phyloP scores from a whole-genome alignment of 2,113 vertebrate species.

The Heterotilapia buettikoferi region DNA sequence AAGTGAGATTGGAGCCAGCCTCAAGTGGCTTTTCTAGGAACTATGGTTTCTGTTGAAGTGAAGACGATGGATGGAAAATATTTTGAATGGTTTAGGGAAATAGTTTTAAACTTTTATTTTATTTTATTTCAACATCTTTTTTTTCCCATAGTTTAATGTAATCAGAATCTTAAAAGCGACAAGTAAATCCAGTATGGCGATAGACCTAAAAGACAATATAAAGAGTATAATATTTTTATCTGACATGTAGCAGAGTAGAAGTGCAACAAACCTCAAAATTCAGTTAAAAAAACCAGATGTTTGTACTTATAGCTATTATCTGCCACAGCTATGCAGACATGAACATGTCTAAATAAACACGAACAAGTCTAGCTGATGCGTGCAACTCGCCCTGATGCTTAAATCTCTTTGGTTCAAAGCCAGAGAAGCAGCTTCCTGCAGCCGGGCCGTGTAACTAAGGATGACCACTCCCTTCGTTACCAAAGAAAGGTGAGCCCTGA shows the following conservation, averaged over 20 bases:
- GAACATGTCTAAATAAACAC: background rate
- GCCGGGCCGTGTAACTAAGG: background rate
- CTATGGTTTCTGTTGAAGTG: background rate
- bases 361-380: background rate
- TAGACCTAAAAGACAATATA: background rate
- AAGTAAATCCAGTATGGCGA: background rate
- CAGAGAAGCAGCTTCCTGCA: background rate
- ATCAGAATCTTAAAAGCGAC: background rate
- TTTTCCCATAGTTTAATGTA: background rate
- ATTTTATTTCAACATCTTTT: background rate
- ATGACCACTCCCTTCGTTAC: slow-evolving; percentile 26
- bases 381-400: background rate
- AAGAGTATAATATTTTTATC: background rate
- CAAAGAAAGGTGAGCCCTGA: background rate
- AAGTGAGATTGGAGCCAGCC: background rate
- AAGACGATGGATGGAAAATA: background rate
- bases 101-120: background rate
- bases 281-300: background rate
- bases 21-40: background rate
- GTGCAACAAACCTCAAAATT: background rate
- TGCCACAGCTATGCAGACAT: background rate
- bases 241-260: background rate
- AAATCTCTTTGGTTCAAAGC: slow-evolving; percentile 8
- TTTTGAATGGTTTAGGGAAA: background rate
- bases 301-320: background rate